Base-by-base conservation (phyloP, 2,113 vertebrate genomes). In the Emydura subglobosa region DNA sequence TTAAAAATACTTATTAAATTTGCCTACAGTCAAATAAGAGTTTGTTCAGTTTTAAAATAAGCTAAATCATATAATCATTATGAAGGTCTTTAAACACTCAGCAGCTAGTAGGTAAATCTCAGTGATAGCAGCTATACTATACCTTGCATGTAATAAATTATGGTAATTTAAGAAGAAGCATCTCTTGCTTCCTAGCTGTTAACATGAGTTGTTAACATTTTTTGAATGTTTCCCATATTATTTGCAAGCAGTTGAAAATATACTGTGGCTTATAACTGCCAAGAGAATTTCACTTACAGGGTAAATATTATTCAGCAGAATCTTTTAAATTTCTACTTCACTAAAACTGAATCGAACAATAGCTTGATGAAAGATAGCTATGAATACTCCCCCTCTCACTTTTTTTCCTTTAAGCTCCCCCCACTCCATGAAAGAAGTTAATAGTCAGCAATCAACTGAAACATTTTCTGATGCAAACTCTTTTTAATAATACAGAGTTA, bases 401-500 rank as follows among this genome's bases (percentile, higher is more conserved):
- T 7, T 31, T 24, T 7, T 54, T 88, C 44, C 6, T 68, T 59
- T 21, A 91, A 91, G 82, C 49, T 22, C 84, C 0, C 4, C 8
- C 3, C 84, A 54, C 31, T 89, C 21, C 61, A 39, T 54, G 39
- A 14, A 29, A 68, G 47, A 85, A 85, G 50, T n/a, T 24, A 39
- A 72, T 68, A 68, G 24, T 72, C 50, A 68, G 49, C 65, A 79
- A 59, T 49, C 39, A 78, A 49, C 25, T 79, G 44, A 59, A 50
- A 22, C 74, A 79, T 93, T 91, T 96, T 94, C 59, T 81, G 49
- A 83, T 55, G 90, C 12, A 82, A 29, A 59, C 24, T 84, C 12
- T 79, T 93, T 89, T 95, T 90, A 78, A 61, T 65, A 92, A 88
- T 3, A 1, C 10, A 49, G 31, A 39, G 85, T 92, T 93, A 86